Base-by-base conservation (phyloP, 2,888 invertebrate genomes). In the Drosophila paranaensis region DNA sequence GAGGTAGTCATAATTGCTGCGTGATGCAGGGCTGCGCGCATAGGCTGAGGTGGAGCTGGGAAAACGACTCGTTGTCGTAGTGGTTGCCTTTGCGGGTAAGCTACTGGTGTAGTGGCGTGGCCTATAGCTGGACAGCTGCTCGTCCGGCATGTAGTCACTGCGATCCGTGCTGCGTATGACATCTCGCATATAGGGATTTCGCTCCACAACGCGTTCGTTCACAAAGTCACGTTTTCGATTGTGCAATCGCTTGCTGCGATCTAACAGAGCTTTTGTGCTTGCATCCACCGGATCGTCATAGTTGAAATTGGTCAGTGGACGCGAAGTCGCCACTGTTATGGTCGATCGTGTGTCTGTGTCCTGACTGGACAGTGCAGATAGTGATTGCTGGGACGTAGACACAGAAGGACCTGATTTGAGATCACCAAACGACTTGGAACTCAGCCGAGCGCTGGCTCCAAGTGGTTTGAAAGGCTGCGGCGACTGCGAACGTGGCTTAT, bases 201-300 rank as follows among this genome's bases (percentile, higher is more conserved):
- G 90, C 27, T 92, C 92, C 13, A 87, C 91, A 1, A 92, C 91
- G 37, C 92, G 91, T 35, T 93, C 92, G 58, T 93, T 91, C 46
- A 93, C 91, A 72, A 93, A 93, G 4, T 93, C 92, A 27, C 92
- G 81, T 65, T 93, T 93, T 33, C 90, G 91, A 65, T 91, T 88
- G 35, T 93, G 93, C 51, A 93, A 61, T 46, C 90, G 88, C 71
- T 93, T 91, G 66, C 93, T 91, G 13, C 92, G 91, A 70, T 93
- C 92, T 20, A 93, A 81, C 33, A 93, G 71, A 27, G 90, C 86
- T 39, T 89, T 84, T 0, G 92, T 93, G 48, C 78, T 90, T 50
- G 87, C 82, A 56, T 93, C 92, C 30, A 87, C 86, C 2, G 79
- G 50, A 0, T 82, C 86, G 14, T 61, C 71, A 55, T 69, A 71